Base-by-base conservation (phyloP, 2,888 invertebrate genomes). In the Lasioglossum villosulum region DNA sequence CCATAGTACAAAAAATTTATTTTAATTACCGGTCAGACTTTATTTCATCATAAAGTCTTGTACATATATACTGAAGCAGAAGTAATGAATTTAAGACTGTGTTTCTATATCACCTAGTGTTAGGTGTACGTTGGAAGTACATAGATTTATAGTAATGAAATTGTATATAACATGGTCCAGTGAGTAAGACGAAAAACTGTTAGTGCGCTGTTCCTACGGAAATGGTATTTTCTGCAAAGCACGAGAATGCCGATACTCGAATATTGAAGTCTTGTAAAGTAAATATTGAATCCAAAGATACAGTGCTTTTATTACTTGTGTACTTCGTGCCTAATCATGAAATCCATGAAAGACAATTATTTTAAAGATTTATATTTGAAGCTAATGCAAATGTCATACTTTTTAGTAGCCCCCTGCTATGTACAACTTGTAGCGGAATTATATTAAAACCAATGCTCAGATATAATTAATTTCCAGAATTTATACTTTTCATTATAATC, bases 81-180 rank as follows among this genome's bases (percentile, higher is more conserved):
- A 86, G 70, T 84, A 86, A 88, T 88, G 87, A 89, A 76, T 89
- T 88, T 86, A 89, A 89, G 87, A 89, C 84, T 89, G 86, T 89
- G 87, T 89, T 86, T 89, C 82, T 88, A 86, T 89, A 89, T 88
- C 84, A 88, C 82, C 84, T 82, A 82, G 80, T 52, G 48, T 72
- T 88, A 88, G 87, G 78, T 89, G 87, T 88, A 83, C 86, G 82
- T 89, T 86, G 71, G 77, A 86, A 81, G 75, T 86, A 83, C 78
- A 89, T 89, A 87, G 83, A 88, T 87, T 87, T 89, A 89, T 85
- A 83, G 79, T 52, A 68, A 84, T 89, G 73, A 80, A 52, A 80
- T 83, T 88, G 86, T 89, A 88, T 63, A 89, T 87, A 87, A 80
- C 70, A 74, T 75, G 84, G 82, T 88, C 88, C 84, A 89, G 83